A percentile compares a stretch with the other conserved stretches of the same genome.
Conservation (phyloP, 1,140 invertebrate species). For the Eufriesea mexicana region DNA sequence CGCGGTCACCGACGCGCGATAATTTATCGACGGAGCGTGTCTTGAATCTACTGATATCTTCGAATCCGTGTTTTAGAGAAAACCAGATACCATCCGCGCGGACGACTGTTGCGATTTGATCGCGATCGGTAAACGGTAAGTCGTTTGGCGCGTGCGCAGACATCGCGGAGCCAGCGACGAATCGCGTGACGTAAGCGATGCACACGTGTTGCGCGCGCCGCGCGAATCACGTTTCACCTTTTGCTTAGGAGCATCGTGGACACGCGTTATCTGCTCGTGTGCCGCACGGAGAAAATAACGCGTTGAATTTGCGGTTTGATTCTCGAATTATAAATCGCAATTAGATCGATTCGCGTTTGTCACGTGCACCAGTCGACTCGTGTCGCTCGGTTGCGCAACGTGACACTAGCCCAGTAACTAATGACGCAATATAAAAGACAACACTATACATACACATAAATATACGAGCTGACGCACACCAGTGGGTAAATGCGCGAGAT, state of each 20-base stretch:
- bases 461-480: no score
- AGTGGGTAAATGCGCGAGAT: background rate
- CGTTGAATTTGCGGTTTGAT: slow-evolving; percentile 2
- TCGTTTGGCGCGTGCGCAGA: background rate
- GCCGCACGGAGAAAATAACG: background rate
- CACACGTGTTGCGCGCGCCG: slow-evolving; percentile 13
- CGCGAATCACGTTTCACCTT: slow-evolving; percentile 25
- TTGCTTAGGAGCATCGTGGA: background rate
- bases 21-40: no score
- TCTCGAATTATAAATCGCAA: slow-evolving; percentile 25
- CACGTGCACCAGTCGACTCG: slow-evolving; percentile 15
- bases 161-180: background rate
- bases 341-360: slow-evolving; percentile 37
- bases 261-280: background rate
- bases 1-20: no score
- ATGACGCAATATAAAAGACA: slow-evolving; percentile 29
- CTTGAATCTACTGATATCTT: background rate
- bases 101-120: background rate
- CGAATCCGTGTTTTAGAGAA: background rate
- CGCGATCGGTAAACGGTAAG: no score
- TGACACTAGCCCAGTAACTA: slow-evolving; percentile 22
- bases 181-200: background rate
- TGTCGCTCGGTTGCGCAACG: slow-evolving; percentile 29
- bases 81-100: background rate
- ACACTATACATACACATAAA: background rate